These are phyloP conservation scores for Nestor notabilis DNA, from an alignment of 2,113 vertebrate species.

Conservation along the genomic window DNA sequence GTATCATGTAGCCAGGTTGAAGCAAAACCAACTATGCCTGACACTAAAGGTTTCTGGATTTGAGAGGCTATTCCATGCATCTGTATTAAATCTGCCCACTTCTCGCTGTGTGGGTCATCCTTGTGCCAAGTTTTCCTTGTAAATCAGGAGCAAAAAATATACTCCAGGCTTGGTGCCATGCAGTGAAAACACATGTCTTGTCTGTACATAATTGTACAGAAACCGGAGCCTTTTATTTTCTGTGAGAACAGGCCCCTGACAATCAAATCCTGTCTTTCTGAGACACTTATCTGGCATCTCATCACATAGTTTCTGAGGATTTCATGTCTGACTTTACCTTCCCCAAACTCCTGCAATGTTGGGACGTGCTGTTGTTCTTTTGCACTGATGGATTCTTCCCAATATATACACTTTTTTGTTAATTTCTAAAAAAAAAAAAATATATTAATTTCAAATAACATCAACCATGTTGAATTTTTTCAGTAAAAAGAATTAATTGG, in stretches of 20 bases:
- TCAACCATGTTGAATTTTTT: neutral
- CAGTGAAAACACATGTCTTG: constrained; percentile 65
- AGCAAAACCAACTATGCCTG: neutral
- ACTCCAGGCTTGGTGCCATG: constrained; percentile 59
- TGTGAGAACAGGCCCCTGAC: constrained; percentile 40
- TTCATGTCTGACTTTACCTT: constrained; percentile 24
- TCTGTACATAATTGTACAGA: constrained; percentile 59
- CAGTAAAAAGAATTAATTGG: neutral
- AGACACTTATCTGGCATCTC: constrained; percentile 29
- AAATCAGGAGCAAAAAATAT: constrained; percentile 63
- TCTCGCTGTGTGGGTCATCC: constrained; percentile 53
- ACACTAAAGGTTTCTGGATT: neutral
- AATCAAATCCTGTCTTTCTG: constrained; percentile 48
- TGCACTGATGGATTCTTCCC: neutral
- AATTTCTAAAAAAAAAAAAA: neutral
- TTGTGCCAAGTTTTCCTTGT: constrained; percentile 52
- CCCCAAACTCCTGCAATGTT: neutral
- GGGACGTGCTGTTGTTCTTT: neutral
- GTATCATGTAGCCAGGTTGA: neutral
- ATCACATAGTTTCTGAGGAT: constrained; percentile 1
- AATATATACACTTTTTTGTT: neutral
- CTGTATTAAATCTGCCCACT: constrained; percentile 51
- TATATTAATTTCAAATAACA: neutral
- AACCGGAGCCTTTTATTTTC: constrained; percentile 59
- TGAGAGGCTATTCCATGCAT: constrained; percentile 1